These are phyloP conservation scores for Lochmaea crataegi DNA, from an alignment of 2,888 invertebrate species.

Conservation along the genomic window DNA sequence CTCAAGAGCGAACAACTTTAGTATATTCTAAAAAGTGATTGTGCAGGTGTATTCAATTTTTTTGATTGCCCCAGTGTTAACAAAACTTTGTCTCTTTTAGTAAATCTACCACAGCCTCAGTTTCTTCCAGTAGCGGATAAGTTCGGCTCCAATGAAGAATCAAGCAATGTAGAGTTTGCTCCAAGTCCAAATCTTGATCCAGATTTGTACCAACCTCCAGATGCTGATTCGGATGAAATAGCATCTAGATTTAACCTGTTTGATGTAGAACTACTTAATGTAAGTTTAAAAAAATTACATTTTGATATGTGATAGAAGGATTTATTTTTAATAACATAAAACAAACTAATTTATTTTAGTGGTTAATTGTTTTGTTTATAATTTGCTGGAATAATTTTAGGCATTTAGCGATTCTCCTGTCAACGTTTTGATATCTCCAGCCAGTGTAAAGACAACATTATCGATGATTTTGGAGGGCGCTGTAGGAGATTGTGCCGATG, in stretches of 20 bases:
- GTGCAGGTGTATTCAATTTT: too few species aligned
- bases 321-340: too few species aligned
- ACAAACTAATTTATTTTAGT: too few species aligned
- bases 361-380: constrained; percentile 18
- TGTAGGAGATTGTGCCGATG: constrained; percentile 68
- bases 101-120: neutral
- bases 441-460: constrained; percentile 73
- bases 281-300: constrained; percentile 42
- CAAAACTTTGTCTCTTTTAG: neutral
- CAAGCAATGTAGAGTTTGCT: neutral
- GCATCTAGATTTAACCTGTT: constrained; percentile 58
- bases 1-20: too few species aligned
- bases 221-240: constrained; percentile 33
- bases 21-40: too few species aligned
- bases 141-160: neutral
- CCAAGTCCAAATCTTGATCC: constrained; percentile 29
- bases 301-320: neutral
- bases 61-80: neutral
- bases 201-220: constrained; percentile 16
- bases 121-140: neutral
- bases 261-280: constrained; percentile 60
- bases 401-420: constrained; percentile 58
- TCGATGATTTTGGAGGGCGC: constrained; percentile 75
- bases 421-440: constrained; percentile 76
- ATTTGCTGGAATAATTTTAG: constrained; percentile 42